Evolutionary conservation across 2,797 vertebrate genomes (phyloP).

Genomic region (Chloroceryle inda): DNA sequence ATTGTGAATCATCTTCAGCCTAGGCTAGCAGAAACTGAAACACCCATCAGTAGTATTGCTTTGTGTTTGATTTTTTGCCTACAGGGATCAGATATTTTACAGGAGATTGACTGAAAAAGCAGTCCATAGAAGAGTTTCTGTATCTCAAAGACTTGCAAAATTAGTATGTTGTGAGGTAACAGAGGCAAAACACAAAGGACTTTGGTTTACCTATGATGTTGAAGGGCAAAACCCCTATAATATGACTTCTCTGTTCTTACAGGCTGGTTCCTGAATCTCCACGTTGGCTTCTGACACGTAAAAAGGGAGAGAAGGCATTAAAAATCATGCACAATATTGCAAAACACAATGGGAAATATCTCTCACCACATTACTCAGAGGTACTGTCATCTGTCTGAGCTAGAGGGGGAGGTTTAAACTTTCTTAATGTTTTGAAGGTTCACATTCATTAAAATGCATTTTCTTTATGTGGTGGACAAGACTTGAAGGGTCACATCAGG

Average conservation of each 20-base stretch:
- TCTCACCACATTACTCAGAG: constrained; percentile 81
- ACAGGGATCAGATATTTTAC: background rate
- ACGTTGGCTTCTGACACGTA: constrained; percentile 94
- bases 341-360: constrained; percentile 88
- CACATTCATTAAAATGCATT: background rate
- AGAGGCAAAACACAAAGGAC: background rate
- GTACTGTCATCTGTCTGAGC: constrained; percentile 61
- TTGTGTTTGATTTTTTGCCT: background rate
- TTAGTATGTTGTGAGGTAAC: background rate
- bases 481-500: background rate
- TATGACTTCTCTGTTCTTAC: background rate
- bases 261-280: constrained; percentile 97
- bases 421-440: background rate
- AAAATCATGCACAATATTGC: constrained; percentile 88
- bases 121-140: background rate
- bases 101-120: background rate
- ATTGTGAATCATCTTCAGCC: background rate
- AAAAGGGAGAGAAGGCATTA: constrained; percentile 85
- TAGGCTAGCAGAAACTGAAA: background rate
- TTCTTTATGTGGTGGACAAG: background rate
- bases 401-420: background rate
- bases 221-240: background rate
- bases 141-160: background rate
- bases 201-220: background rate
- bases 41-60: background rate